Percentiles rank a stretch among this genome's conserved stretches.
Conservation (phyloP, 2,888 invertebrate species). For the Chamaedrilus cognettii region DNA sequence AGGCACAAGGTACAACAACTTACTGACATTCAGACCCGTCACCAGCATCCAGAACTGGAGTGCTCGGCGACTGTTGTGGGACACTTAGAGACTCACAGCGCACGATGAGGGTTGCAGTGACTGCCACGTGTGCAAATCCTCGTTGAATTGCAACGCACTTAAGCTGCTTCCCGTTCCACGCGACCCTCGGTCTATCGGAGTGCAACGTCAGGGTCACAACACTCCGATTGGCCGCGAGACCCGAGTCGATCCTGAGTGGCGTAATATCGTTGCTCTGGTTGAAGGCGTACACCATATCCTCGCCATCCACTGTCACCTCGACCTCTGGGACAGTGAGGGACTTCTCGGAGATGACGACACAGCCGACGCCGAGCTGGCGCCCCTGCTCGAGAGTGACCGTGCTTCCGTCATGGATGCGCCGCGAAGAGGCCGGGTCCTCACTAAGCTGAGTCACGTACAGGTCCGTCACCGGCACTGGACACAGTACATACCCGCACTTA, state of each 20-base stretch:
- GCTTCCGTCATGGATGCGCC: not conserved
- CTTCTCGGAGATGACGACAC: conserved; percentile 3
- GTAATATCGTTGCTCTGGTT: not conserved
- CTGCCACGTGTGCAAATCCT: conserved; percentile 5
- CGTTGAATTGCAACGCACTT: conserved; percentile 7
- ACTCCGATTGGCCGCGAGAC: not conserved
- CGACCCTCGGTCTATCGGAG: conserved; percentile 1
- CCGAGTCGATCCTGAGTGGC: conserved; percentile 1
- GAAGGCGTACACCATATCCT: conserved; percentile 4
- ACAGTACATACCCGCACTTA: too few relatives aligned
- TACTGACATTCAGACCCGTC: too few relatives aligned
- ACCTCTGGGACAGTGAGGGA: not conserved
- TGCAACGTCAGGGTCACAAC: not conserved
- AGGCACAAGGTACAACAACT: too few relatives aligned
- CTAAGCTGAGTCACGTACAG: conserved; percentile 6
- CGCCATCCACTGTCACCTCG: conserved; percentile 8
- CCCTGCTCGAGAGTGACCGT: conserved; percentile 9
- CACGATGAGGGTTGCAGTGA: conserved; percentile 8
- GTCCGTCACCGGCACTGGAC: conserved; percentile 18
- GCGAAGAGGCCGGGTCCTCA: not conserved
- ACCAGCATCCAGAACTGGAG: too few relatives aligned
- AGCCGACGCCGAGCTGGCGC: conserved; percentile 5
- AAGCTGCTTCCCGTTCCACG: conserved; percentile 7
- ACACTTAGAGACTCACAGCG: conserved; percentile 1
- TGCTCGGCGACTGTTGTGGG: too few relatives aligned